Conservation (phyloP, 2,113 vertebrate genomes). For the Stigmatopora argus region DNA sequence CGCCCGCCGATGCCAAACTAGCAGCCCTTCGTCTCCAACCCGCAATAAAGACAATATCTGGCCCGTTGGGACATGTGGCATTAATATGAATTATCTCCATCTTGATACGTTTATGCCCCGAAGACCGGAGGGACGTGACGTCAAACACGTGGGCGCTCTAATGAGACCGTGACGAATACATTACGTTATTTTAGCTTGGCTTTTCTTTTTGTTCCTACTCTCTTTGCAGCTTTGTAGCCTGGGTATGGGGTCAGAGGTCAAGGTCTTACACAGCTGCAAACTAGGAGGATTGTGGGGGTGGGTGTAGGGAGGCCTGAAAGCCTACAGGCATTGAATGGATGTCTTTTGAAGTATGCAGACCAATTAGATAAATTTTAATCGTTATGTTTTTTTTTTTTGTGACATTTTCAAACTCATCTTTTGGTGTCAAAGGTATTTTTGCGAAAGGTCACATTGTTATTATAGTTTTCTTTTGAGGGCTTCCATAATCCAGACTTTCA, state of each 20-base stretch:
- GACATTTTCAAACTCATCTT: not conserved
- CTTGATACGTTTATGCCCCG: slow-evolving; percentile 36
- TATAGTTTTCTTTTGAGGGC: too few relatives aligned
- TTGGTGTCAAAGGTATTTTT: too few relatives aligned
- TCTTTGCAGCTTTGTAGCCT: slow-evolving; percentile 29
- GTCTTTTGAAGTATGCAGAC: slow-evolving; percentile 19
- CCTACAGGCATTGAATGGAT: slow-evolving; percentile 50
- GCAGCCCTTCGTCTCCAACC: slow-evolving; percentile 7
- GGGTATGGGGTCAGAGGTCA: slow-evolving; percentile 54
- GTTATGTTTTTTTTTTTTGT: not conserved
- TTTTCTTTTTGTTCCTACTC: slow-evolving; percentile 34
- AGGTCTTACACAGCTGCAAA: slow-evolving; percentile 63
- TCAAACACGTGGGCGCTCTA: slow-evolving; percentile 18
- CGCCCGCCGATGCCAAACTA: not conserved
- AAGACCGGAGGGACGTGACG: slow-evolving; percentile 29
- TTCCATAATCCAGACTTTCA: too few relatives aligned
- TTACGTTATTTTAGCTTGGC: not conserved
- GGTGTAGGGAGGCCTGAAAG: slow-evolving; percentile 7
- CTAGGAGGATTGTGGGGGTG: slow-evolving; percentile 18
- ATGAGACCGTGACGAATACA: slow-evolving; percentile 23
- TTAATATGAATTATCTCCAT: slow-evolving; percentile 37
- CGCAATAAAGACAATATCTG: slow-evolving; percentile 27
- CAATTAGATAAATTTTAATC: not conserved
- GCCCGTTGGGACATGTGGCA: slow-evolving; percentile 21
- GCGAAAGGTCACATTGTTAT: too few relatives aligned